Conservation (phyloP, 1,140 invertebrate species). For the Cherax destructor region DNA sequence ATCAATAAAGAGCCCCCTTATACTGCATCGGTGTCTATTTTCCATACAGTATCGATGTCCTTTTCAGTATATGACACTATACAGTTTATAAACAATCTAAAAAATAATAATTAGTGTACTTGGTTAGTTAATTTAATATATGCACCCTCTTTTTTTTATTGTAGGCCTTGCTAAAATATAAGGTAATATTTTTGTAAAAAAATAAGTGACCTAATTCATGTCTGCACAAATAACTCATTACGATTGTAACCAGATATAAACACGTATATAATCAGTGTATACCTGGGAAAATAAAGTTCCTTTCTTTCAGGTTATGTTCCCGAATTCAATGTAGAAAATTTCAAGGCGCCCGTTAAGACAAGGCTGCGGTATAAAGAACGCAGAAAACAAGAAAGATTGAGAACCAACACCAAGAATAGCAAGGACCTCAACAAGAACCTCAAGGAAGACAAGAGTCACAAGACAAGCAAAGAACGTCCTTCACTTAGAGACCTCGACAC, state of each 20-base stretch:
- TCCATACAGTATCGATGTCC: no score
- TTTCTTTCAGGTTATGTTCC: background rate
- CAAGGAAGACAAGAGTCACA: background rate
- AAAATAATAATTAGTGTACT: no score
- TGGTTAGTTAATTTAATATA: no score
- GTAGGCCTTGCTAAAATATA: background rate
- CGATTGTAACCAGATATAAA: background rate
- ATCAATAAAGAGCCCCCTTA: no score
- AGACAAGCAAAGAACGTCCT: background rate
- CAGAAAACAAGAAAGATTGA: background rate
- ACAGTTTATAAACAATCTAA: no score
- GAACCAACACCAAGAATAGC: background rate
- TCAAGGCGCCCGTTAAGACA: background rate
- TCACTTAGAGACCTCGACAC: background rate
- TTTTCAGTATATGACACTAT: no score
- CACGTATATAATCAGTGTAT: background rate
- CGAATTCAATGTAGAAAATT: background rate
- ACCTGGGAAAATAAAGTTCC: background rate
- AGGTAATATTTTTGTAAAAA: background rate
- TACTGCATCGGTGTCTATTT: no score
- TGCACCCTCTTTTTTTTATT: background rate
- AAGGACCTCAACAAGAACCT: background rate
- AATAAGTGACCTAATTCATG: background rate
- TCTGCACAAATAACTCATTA: background rate
- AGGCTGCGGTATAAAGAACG: background rate